Evolutionary conservation across 2,888 invertebrate species (phyloP).

Genomic region (Tricholauxania praeusta): DNA sequence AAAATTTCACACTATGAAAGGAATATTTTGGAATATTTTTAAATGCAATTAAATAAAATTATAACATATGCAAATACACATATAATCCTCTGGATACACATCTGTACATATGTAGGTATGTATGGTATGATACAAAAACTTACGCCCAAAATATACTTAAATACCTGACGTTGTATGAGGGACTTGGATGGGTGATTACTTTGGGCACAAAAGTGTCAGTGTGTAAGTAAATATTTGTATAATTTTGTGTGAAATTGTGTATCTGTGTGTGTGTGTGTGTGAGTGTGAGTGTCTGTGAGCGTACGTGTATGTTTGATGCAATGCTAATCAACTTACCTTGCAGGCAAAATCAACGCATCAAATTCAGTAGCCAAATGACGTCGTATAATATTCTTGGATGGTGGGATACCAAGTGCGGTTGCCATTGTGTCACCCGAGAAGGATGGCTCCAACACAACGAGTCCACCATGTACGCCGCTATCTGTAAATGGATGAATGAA

Average conservation of each 20-base stretch:
- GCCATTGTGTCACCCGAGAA: conserved; percentile 97
- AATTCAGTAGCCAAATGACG: conserved; percentile 92
- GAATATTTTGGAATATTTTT: background rate
- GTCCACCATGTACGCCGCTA: conserved; percentile 94
- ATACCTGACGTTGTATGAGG: too few species aligned
- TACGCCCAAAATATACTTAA: too few species aligned
- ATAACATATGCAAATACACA: conserved; percentile 6
- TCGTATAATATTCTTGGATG: conserved; percentile 92
- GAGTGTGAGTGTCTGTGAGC: conserved; percentile 1
- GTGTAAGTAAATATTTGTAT: background rate
- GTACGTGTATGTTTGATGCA: background rate
- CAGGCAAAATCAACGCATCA: conserved; percentile 90
- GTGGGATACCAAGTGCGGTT: conserved; percentile 90
- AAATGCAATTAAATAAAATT: conserved; percentile 2
- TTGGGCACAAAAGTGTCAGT: background rate
- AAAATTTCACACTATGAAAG: too few species aligned
- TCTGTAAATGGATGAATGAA: conserved; percentile 70
- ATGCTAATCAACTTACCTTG: conserved; percentile 75
- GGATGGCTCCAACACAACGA: conserved; percentile 92
- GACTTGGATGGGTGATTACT: too few species aligned
- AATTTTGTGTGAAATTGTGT: background rate
- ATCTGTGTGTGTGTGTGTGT: conserved; percentile 7
- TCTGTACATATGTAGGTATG: conserved; percentile 6
- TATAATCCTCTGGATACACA: too few species aligned
- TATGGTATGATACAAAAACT: background rate